These are phyloP conservation scores for Rana temporaria DNA, from an alignment of 2,113 vertebrate genomes.

Conservation along the genomic window DNA sequence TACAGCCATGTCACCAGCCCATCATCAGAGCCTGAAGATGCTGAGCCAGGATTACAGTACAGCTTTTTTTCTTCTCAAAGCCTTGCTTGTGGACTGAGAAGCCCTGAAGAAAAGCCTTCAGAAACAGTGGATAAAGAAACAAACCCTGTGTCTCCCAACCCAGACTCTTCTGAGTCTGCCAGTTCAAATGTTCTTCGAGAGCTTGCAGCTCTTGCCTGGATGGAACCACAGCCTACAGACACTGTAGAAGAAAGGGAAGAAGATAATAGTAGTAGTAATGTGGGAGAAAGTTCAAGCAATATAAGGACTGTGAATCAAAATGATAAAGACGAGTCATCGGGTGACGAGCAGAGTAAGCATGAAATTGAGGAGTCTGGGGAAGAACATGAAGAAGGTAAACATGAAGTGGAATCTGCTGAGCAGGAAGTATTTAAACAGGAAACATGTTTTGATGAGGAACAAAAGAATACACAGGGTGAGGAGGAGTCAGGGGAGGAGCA, in stretches of 20 bases:
- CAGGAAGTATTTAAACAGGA: conserved; percentile 32
- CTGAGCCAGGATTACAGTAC: conserved; percentile 82
- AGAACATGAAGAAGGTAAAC: conserved; percentile 41
- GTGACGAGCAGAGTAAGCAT: conserved; percentile 39
- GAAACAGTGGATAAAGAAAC: conserved; percentile 69
- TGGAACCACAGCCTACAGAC: conserved; percentile 73
- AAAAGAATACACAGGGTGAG: conserved; percentile 13
- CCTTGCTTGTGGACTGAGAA: conserved; percentile 90
- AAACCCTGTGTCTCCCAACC: conserved; percentile 66
- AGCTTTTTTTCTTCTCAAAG: conserved; percentile 84
- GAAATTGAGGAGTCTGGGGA: conserved; percentile 47
- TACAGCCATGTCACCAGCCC: conserved; percentile 74
- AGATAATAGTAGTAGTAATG: background rate
- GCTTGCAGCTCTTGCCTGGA: conserved; percentile 77
- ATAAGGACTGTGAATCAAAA: background rate
- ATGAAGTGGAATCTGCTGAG: conserved; percentile 7
- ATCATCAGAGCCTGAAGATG: conserved; percentile 66
- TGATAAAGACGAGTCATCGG: conserved; percentile 11
- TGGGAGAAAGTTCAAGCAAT: background rate
- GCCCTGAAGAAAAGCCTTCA: conserved; percentile 79
- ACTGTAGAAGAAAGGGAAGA: background rate
- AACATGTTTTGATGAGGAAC: conserved; percentile 2
- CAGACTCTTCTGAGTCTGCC: conserved; percentile 76
- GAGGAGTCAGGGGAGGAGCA: conserved; percentile 40
- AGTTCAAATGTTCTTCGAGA: conserved; percentile 78